Evolutionary conservation across 92 coral and sea anemone genomes (phyloP), one percentile per base, ranked within the genome.

Genomic region (Porites divaricata): DNA sequence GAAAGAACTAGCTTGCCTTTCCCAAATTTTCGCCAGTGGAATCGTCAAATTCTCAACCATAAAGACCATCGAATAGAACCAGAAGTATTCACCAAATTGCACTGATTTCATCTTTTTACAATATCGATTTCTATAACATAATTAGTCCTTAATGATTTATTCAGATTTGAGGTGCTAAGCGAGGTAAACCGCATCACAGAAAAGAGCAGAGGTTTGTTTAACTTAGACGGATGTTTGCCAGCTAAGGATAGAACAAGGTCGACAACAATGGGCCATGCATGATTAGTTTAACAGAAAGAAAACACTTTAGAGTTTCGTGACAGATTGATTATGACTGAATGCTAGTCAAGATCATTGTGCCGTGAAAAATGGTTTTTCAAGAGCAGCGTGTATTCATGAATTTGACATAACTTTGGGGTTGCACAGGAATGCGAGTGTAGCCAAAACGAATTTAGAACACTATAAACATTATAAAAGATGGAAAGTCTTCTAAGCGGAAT

Each of bases 101-200:
- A 21, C 17, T 81, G 86, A 70, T 50, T 80, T 67, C 75, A 80
- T 80, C 66, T 51, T 80, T 35, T 35, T 53, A 21, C 71, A 80
- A 80, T 81, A 81, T 81, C 86, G 62, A 70, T 81, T 81, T 70
- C 77, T 81, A 14, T 58, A n/a, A 22, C 86, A 81, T 81, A 80
- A 80, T 80, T 67, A 70, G 85, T 8, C 45, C 67, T 5, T 81
- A 48, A 70, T 71, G 54, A 79, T 66, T 79, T 81, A 72, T 57
- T 20, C 77, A 81, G 70, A 57, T 70, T 72, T 70, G 75, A 51
- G 74, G 75, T 51, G 65, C 70, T 79, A 7, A 25, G 52, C 74
- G 74, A 69, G 79, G 86, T 72, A 63, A 72, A 58, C 86, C 86
- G 62, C 86, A 82, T 65, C 59, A 20, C 58, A 23, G 8, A 59